Evolutionary conservation across 64 coral and sea anemone species (phyloP).

Genomic region (Actinia tenebrosa): DNA sequence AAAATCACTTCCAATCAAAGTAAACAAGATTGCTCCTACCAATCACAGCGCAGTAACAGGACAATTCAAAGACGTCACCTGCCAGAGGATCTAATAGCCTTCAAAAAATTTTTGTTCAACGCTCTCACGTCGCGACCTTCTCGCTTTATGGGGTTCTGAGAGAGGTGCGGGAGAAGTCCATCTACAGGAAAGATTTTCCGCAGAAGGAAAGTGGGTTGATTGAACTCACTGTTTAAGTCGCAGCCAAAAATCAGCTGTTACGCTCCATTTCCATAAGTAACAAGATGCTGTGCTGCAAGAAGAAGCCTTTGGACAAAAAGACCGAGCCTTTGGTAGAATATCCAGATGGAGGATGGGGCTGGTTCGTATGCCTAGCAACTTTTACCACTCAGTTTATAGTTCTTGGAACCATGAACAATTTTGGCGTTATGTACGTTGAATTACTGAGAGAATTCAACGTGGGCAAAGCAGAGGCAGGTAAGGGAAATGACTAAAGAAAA

Average conservation of each 20-base stretch:
- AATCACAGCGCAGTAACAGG: background rate
- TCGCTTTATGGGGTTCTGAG: constrained; percentile 3
- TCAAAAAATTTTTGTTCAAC: constrained; percentile 12
- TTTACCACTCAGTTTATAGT: constrained; percentile 93
- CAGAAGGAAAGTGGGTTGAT: background rate
- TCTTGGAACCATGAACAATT: constrained; percentile 96
- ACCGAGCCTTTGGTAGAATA: constrained; percentile 46
- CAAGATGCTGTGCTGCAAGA: constrained; percentile 67
- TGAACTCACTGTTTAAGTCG: background rate
- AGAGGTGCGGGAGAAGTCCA: background rate
- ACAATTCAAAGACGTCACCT: constrained; percentile 6
- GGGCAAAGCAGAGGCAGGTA: constrained; percentile 68
- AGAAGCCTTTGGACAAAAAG: constrained; percentile 60
- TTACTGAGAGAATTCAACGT: constrained; percentile 69
- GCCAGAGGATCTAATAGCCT: background rate
- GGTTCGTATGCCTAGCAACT: constrained; percentile 89
- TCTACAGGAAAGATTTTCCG: background rate
- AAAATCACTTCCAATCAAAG: constrained; percentile 5
- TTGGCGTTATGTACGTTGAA: constrained; percentile 89
- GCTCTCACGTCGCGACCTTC: background rate
- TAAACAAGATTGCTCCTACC: constrained; percentile 2
- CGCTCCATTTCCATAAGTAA: background rate
- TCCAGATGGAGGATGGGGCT: constrained; percentile 97
- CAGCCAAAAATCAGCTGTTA: background rate
- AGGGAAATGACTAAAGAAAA: background rate